Conservation (phyloP, 1,140 invertebrate genomes). For the Orius laevigatus region DNA sequence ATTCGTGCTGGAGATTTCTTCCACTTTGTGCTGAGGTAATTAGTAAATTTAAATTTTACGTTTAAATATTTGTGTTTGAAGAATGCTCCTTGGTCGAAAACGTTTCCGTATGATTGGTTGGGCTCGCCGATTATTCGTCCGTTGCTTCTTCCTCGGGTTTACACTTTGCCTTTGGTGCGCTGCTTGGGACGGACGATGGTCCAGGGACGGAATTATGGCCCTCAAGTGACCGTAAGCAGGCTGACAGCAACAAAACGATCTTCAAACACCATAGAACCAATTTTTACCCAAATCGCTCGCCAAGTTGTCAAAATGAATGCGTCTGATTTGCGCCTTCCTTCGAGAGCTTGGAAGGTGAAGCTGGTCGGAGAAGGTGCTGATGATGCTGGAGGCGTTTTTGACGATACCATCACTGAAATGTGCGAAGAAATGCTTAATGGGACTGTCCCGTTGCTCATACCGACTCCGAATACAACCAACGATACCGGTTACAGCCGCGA, state of each 20-base stretch:
- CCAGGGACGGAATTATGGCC: conserved; percentile 48
- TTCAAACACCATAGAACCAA: conserved; percentile 30
- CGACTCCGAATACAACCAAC: conserved; percentile 38
- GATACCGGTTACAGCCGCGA: conserved; percentile 45
- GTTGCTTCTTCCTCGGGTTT: conserved; percentile 39
- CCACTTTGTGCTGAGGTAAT: conserved; percentile 30
- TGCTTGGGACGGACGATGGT: conserved; percentile 48
- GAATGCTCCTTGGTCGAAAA: conserved; percentile 26
- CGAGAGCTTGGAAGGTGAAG: conserved; percentile 49
- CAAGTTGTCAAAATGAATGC: conserved; percentile 44
- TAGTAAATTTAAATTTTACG: no score
- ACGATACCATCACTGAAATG: conserved; percentile 56
- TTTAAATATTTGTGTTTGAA: no score
- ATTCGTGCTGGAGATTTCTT: conserved; percentile 43
- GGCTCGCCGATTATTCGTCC: conserved; percentile 34
- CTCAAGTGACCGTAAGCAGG: conserved; percentile 45
- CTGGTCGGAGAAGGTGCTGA: conserved; percentile 49
- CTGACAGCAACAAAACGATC: conserved; percentile 36
- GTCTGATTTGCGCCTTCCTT: conserved; percentile 40
- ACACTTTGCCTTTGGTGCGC: conserved; percentile 45
- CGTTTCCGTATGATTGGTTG: conserved; percentile 29
- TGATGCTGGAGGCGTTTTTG: conserved; percentile 52
- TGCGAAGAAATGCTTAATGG: conserved; percentile 38
- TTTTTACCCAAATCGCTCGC: conserved; percentile 44
- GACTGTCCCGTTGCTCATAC: conserved; percentile 34